Evolutionary conservation across 35 echinoderm and acorn worm genomes (phyloP), one percentile per base, ranked within the genome.

Genomic region (Ptychodera flava): DNA sequence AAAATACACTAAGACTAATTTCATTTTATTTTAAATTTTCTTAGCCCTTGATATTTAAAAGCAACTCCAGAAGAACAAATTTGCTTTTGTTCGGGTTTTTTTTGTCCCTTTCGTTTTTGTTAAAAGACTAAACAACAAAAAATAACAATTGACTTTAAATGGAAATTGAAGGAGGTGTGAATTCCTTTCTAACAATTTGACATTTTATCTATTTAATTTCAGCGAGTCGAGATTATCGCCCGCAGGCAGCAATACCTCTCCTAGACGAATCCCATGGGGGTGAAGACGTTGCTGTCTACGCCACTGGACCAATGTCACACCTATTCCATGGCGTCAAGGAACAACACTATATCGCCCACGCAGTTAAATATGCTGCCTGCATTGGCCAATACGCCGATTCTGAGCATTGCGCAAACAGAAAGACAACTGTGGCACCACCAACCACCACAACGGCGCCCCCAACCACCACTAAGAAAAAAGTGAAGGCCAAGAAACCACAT

Each of bases 341-440:
- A 86, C 91, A 97, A 79, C 81, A 93, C 78, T 97, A 97, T 76
- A 97, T 97, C 34, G 88, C 91, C 28, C 94, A 97, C 34, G 94
- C 92, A 27, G 78, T 97, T 31, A 84, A 79, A 1, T 93, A 93
- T 83, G 91, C 94, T 14, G 90, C 85, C 30, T 97, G 94, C n/a
- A 33, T 97, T 28, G 93, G 87, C 22, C 6, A 64, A 12, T 6
- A 64, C 45, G 22, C 45, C 6, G 45, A 22, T n/a, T 22, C 45
- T 12, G 6, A 12, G 45, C 45, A 64, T 64, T 64, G 45, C 6
- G 45, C 45, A 64, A 64, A 6, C 22, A n/a, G n/a, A 64, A 64
- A 6, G 45, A 64, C 45, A 12, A 64, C 45, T 12, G 45, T 22
- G 45, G 6, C 45, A 64, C 45, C 22, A 12, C 6, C 45, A 6